Evolutionary conservation across 2,113 vertebrate species (phyloP), one percentile per base, ranked within the genome.

Genomic region (Parus major): DNA sequence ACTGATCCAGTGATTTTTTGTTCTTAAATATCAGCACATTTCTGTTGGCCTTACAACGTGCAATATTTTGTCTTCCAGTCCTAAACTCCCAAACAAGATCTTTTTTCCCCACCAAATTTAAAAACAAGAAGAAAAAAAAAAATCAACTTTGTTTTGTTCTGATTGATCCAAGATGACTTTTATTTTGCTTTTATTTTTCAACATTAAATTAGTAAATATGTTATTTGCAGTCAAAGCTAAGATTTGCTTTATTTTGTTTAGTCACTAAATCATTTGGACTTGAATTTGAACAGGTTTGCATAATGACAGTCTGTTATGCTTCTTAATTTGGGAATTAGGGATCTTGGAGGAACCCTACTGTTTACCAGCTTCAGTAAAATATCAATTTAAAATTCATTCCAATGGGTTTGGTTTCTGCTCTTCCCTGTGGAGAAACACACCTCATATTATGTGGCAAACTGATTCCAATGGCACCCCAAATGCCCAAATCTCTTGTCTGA

Each of bases 261-360:
- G 57, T 82, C 41, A 60, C 27, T 71, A 76, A 89, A 65, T 44
- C 11, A 36, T 64, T 84, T 93, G 36, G 78, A 71, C 78, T 82
- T 71, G 52, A 82, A 71, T 94, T 81, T 84, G 76, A 70, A 39
- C 49, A 89, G 77, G 68, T 78, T 90, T 95, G 64, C 72, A 92
- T 86, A 90, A 83, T 82, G 57, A 86, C 49, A 86, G 47, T 91
- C 65, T 89, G 69, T 46, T 92, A 23, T 72, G 63, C n/a, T 88
- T 60, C 73, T 79, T 82, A 89, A 93, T 82, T 88, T 87, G 89
- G 93, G 91, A 93, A 96, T 97, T 93, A 72, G 69, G 73, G 94
- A 86, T 33, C 50, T 57, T 86, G 65, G 57, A 91, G 81, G 92
- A 96, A 91, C 60, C 86, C 61, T 91, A 91, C 76, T 86, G 73